Percentiles rank a stretch among this genome's conserved stretches.
phyloP scores from a whole-genome alignment of 2,113 vertebrate genomes.

The Ochotona curzoniae region DNA sequence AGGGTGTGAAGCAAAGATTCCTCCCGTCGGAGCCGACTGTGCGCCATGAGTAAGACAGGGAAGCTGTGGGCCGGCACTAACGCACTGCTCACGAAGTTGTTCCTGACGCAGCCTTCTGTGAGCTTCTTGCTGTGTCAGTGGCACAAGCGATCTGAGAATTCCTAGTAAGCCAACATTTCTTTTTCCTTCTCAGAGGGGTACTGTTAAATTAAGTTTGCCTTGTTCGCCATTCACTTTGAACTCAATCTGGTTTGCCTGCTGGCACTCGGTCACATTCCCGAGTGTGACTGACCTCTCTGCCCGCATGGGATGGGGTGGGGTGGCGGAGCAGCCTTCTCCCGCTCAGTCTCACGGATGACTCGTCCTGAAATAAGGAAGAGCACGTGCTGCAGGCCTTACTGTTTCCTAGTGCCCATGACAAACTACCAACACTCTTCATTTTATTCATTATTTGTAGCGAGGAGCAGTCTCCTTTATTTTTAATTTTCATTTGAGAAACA shows the following conservation, averaged over 20 bases:
- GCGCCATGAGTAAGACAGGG: conserved; percentile 64
- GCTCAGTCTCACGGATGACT: not conserved
- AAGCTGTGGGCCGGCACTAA: conserved; percentile 45
- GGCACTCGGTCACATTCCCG: not conserved
- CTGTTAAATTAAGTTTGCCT: conserved; percentile 46
- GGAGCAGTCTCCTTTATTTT: too few relatives aligned
- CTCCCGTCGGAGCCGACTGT: conserved; percentile 22
- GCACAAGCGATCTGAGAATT: conserved; percentile 62
- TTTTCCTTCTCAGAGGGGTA: not conserved
- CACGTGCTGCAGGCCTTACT: not conserved
- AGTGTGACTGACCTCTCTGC: not conserved
- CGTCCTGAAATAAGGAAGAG: conserved; percentile 45
- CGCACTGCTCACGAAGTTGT: conserved; percentile 65
- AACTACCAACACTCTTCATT: not conserved
- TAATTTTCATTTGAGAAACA: too few relatives aligned
- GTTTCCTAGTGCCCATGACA: not conserved
- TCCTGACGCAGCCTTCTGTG: conserved; percentile 62
- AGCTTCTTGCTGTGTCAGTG: conserved; percentile 50
- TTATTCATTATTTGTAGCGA: too few relatives aligned
- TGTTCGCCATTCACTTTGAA: conserved; percentile 9
- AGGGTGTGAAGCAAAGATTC: conserved; percentile 32
- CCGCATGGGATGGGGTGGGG: not conserved
- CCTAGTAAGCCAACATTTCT: conserved; percentile 17
- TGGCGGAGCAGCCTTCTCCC: not conserved
- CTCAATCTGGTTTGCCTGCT: not conserved